phyloP scores from a whole-genome alignment of 2,888 invertebrate species.

The Gasteruption jaculator region DNA sequence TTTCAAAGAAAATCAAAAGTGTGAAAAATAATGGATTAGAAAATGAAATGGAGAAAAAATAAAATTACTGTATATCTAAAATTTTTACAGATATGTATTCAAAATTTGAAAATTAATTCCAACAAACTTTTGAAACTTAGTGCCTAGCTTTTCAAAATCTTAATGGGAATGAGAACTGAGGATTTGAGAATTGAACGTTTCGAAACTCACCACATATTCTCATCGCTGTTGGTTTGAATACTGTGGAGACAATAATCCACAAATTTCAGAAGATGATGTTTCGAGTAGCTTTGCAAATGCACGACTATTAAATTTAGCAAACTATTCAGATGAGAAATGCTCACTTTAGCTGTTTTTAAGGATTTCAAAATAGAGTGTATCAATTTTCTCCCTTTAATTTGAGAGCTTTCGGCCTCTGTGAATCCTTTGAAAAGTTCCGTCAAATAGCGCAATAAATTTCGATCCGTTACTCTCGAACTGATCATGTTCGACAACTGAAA shows the following conservation, averaged over 20 bases:
- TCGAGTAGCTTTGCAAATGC: conserved; percentile 54
- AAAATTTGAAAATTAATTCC: too few relatives aligned
- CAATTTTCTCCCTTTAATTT: conserved; percentile 40
- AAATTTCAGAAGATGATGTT: conserved; percentile 56
- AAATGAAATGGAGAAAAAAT: too few relatives aligned
- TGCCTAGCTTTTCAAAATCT: too few relatives aligned
- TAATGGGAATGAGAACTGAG: too few relatives aligned
- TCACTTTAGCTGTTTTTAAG: conserved; percentile 47
- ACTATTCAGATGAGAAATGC: conserved; percentile 49
- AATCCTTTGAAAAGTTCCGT: conserved; percentile 39
- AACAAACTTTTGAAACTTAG: too few relatives aligned
- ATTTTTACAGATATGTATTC: too few relatives aligned
- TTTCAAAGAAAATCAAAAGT: conserved; percentile 9
- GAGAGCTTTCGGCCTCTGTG: conserved; percentile 29
- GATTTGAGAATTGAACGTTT: too few relatives aligned
- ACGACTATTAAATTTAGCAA: conserved; percentile 54
- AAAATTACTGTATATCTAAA: too few relatives aligned
- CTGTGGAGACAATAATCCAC: conserved; percentile 57
- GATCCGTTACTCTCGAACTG: conserved; percentile 29
- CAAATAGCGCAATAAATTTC: conserved; percentile 38
- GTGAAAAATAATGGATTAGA: too few relatives aligned
- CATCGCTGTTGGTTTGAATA: conserved; percentile 54
- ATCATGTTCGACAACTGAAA: conserved; percentile 39
- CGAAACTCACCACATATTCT: conserved; percentile 55
- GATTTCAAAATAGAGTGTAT: conserved; percentile 45